Conservation (phyloP, 2,888 invertebrate genomes). For the Cephus runcator region DNA sequence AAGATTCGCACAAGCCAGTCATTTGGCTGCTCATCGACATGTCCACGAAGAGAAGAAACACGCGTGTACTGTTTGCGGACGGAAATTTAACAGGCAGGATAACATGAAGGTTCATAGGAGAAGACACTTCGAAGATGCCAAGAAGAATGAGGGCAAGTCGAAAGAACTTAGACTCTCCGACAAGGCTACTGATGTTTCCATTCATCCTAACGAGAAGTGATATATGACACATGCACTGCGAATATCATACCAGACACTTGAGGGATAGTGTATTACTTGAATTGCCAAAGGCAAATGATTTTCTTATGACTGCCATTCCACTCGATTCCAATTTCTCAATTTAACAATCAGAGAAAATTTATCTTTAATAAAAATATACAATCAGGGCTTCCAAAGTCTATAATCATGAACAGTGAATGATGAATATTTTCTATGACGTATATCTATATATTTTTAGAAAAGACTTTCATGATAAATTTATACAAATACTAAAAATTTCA, state of each 20-base stretch:
- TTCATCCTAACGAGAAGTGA: not conserved
- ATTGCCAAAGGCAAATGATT: constrained; percentile 6
- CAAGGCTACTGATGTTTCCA: not conserved
- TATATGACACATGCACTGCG: not conserved
- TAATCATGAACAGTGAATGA: constrained; percentile 2
- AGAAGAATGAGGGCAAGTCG: constrained; percentile 31
- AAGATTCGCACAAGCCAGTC: constrained; percentile 62
- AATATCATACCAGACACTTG: not conserved
- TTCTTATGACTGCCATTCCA: not conserved
- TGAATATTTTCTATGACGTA: constrained; percentile 33
- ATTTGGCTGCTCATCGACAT: constrained; percentile 61
- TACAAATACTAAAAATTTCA: not conserved
- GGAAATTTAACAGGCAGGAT: constrained; percentile 61
- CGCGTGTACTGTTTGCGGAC: constrained; percentile 61
- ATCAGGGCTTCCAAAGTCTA: constrained; percentile 39
- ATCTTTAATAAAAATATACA: not conserved
- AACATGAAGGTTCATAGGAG: constrained; percentile 63
- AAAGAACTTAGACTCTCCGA: not conserved
- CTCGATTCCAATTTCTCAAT: not conserved
- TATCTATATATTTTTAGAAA: constrained; percentile 11
- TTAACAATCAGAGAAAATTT: not conserved
- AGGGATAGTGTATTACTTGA: not conserved
- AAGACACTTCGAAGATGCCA: constrained; percentile 52
- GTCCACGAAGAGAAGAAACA: constrained; percentile 63
- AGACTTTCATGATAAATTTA: not conserved